phyloP scores from a whole-genome alignment of 1,140 invertebrate genomes.

The Potamilus streckersoni region DNA sequence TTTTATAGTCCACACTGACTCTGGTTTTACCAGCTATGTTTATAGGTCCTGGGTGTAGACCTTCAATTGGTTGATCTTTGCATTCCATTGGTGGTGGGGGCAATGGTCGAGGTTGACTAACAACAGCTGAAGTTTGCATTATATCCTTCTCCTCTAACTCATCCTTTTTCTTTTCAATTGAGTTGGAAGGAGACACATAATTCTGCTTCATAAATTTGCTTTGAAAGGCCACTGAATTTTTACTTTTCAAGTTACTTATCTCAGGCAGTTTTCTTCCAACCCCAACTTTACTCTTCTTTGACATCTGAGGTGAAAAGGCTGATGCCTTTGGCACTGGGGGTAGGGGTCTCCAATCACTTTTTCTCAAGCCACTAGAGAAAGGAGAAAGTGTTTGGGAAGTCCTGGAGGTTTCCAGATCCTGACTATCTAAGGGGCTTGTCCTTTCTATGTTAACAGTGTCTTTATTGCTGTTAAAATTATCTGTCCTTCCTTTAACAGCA shows the following conservation, averaged over 20 bases:
- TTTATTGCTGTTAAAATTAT: too few species aligned
- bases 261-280: slow-evolving; percentile 40
- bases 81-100: slow-evolving; percentile 12
- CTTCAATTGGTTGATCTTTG: too few species aligned
- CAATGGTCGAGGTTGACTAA: slow-evolving; percentile 28
- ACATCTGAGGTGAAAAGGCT: slow-evolving; percentile 19
- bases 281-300: slow-evolving; percentile 23
- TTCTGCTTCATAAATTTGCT: slow-evolving; percentile 48
- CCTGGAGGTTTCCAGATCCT: too few species aligned
- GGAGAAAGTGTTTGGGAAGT: too few species aligned
- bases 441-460: too few species aligned
- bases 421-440: too few species aligned
- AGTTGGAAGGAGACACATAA: slow-evolving; percentile 23
- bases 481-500: too few species aligned
- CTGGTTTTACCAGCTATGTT: slow-evolving; percentile 30
- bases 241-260: slow-evolving; percentile 31
- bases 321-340: slow-evolving; percentile 29
- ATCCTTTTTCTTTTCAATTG: slow-evolving; percentile 7
- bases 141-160: not conserved
- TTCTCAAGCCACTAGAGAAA: too few species aligned
- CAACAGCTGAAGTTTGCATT: slow-evolving; percentile 4
- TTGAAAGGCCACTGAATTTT: slow-evolving; percentile 37
- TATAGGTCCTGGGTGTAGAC: not conserved
- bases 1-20: slow-evolving; percentile 41
- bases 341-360: slow-evolving; percentile 16